These are phyloP conservation scores for Hydrolagus affinis DNA, from an alignment of 2,113 vertebrate genomes.

Conservation along the genomic window DNA sequence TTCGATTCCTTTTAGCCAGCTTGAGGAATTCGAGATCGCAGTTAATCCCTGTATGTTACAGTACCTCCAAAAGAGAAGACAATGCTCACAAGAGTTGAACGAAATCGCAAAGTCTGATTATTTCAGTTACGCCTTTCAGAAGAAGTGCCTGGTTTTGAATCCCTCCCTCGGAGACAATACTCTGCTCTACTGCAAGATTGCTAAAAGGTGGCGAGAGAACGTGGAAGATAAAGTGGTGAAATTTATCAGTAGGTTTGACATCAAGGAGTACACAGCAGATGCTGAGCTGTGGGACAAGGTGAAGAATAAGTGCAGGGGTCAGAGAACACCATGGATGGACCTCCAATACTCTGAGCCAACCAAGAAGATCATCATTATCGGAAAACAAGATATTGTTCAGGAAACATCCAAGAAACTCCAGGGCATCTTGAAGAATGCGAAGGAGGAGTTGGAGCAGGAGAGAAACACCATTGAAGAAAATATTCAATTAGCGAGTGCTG, in stretches of 20 bases:
- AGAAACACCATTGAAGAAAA: constrained; percentile 38
- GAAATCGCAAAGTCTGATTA: constrained; percentile 33
- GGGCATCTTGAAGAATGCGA: constrained; percentile 34
- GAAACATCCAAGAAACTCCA: constrained; percentile 32
- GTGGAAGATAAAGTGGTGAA: constrained; percentile 33
- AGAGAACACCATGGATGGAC: constrained; percentile 24
- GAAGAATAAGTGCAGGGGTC: constrained; percentile 8
- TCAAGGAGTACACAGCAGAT: constrained; percentile 30
- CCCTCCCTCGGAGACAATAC: constrained; percentile 37
- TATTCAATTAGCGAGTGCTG: constrained; percentile 36
- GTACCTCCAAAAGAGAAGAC: constrained; percentile 35
- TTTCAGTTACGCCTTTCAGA: constrained; percentile 35
- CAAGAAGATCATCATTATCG: constrained; percentile 38
- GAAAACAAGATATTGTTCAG: constrained; percentile 32
- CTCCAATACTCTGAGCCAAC: constrained; percentile 33
- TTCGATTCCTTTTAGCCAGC: not conserved
- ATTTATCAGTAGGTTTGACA: constrained; percentile 36
- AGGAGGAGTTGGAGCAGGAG: constrained; percentile 36
- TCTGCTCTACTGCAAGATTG: constrained; percentile 37
- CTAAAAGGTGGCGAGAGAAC: constrained; percentile 39
- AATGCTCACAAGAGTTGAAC: constrained; percentile 37
- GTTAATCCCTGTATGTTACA: constrained; percentile 27
- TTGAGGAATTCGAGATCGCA: constrained; percentile 33
- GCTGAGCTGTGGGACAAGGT: constrained; percentile 41
- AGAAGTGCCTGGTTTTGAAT: constrained; percentile 34